A percentile compares a stretch with the other conserved stretches of the same genome.
These are phyloP conservation scores for Capricornis sumatraensis DNA, from an alignment of 2,113 vertebrate species.

Conservation along the genomic window DNA sequence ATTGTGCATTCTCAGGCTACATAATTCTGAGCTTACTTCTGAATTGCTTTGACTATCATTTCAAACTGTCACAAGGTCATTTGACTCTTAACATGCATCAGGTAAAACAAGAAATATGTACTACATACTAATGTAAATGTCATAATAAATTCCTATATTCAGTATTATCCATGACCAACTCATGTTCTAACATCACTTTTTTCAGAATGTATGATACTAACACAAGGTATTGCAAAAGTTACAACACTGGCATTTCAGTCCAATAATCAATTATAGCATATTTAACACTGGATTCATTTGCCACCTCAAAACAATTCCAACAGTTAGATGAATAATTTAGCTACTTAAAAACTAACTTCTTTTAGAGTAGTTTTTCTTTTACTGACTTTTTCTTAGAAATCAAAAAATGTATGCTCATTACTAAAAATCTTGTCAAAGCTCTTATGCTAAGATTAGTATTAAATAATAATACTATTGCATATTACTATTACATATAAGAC, in stretches of 20 bases:
- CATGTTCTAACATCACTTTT: conserved; percentile 33
- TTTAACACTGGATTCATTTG: not conserved
- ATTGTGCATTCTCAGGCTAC: conserved; percentile 77
- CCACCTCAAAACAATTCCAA: not conserved
- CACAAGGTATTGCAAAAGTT: conserved; percentile 27
- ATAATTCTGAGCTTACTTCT: conserved; percentile 78
- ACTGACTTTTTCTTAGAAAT: conserved; percentile 16
- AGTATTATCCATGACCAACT: conserved; percentile 60
- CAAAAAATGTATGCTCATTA: not conserved
- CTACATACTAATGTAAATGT: conserved; percentile 75
- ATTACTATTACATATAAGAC: not conserved
- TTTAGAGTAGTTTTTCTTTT: conserved; percentile 8
- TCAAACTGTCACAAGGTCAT: conserved; percentile 76
- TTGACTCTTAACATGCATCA: conserved; percentile 75
- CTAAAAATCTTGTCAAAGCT: not conserved
- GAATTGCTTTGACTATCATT: conserved; percentile 76
- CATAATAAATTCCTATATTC: conserved; percentile 68
- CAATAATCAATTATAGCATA: not conserved
- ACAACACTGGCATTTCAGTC: not conserved
- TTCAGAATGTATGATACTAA: conserved; percentile 66
- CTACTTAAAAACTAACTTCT: not conserved
- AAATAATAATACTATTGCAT: not conserved
- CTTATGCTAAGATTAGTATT: conserved; percentile 13
- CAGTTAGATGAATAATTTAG: not conserved
- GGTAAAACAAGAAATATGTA: conserved; percentile 70